Evolutionary conservation across 2,888 invertebrate species (phyloP).

Genomic region (Alentia gelatinosa): DNA sequence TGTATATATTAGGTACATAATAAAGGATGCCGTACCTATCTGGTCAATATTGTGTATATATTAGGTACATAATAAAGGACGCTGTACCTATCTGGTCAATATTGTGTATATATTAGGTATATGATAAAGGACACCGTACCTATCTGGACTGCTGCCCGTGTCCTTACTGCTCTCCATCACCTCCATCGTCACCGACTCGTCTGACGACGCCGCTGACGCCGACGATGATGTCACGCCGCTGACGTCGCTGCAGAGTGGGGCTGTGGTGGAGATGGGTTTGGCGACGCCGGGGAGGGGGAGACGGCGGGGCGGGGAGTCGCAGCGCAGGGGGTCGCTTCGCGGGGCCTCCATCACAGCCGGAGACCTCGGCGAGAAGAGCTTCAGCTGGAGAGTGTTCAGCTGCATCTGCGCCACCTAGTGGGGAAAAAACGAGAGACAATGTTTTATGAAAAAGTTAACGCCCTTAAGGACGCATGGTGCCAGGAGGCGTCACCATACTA

Average conservation of each 20-base stretch:
- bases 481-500: no score
- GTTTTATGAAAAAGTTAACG: no score
- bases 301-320: neutral
- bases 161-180: slow-evolving; percentile 22
- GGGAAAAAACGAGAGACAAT: neutral
- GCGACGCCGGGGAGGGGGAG: neutral
- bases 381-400: neutral
- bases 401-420: neutral
- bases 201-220: neutral
- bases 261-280: neutral
- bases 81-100: neutral
- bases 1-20: no score
- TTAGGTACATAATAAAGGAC: neutral
- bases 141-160: slow-evolving; percentile 8
- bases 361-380: neutral
- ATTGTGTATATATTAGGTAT: neutral
- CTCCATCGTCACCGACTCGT: neutral
- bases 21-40: no score
- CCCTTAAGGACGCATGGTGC: no score
- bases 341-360: neutral
- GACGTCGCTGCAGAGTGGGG: neutral
- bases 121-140: neutral
- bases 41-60: no score
- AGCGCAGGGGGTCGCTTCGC: neutral
- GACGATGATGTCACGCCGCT: neutral